Percentiles rank a stretch among this genome's conserved stretches.
Evolutionary conservation across 2,113 vertebrate genomes (phyloP).

Genomic region (Nannobrachium achirus): DNA sequence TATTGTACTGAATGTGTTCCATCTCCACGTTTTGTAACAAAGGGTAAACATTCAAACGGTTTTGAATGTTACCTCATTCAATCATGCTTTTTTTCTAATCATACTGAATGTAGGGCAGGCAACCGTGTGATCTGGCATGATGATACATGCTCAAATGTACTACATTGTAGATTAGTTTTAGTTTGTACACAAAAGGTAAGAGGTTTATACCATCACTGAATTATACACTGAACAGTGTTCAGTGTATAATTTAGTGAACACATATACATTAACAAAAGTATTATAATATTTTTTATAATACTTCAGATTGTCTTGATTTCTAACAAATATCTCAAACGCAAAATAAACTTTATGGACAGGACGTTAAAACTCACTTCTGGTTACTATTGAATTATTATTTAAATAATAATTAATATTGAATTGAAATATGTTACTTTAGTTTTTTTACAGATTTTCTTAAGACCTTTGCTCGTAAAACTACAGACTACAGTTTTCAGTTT

Average conservation of each 20-base stretch:
- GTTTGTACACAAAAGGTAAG: slow-evolving; percentile 6
- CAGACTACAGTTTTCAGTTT: slow-evolving; percentile 9
- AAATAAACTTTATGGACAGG: too few relatives aligned
- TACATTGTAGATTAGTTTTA: slow-evolving; percentile 4
- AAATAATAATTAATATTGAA: too few relatives aligned
- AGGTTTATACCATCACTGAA: slow-evolving; percentile 19
- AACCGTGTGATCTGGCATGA: slow-evolving; percentile 17
- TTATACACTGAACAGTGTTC: too few relatives aligned
- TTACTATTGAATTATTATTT: too few relatives aligned
- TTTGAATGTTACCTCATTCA: slow-evolving; percentile 52
- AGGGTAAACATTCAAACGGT: slow-evolving; percentile 22
- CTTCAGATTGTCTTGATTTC: neutral
- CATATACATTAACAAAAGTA: too few relatives aligned
- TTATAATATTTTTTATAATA: neutral
- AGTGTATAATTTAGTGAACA: too few relatives aligned
- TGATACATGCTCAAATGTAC: slow-evolving; percentile 1
- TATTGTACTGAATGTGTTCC: slow-evolving; percentile 17
- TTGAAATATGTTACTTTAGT: too few relatives aligned
- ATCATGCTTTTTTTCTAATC: slow-evolving; percentile 26
- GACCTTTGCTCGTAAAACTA: slow-evolving; percentile 30
- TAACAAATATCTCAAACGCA: neutral
- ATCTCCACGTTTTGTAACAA: slow-evolving; percentile 5
- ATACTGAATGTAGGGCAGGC: slow-evolving; percentile 65
- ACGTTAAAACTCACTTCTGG: too few relatives aligned
- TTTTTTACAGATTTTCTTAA: slow-evolving; percentile 22